phyloP scores from a whole-genome alignment of 1,140 invertebrate species.

The Caerostris darwini region DNA sequence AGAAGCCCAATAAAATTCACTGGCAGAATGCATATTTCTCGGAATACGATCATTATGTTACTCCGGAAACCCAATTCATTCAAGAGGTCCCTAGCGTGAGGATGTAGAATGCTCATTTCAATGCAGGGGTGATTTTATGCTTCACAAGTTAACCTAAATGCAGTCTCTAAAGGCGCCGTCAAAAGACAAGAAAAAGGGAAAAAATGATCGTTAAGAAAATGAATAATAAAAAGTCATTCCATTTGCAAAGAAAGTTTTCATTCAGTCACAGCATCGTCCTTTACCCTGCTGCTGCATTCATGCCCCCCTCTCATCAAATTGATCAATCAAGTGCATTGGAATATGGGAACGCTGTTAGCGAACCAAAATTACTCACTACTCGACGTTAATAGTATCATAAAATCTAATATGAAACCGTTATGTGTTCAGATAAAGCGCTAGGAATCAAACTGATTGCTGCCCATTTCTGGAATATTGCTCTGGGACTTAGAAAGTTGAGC shows the following conservation, averaged over 20 bases:
- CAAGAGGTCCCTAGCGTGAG: neutral
- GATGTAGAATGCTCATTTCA: constrained; percentile 28
- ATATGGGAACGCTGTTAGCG: constrained; percentile 14
- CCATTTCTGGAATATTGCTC: constrained; percentile 63
- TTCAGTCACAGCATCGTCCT: neutral
- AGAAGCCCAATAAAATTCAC: constrained; percentile 6
- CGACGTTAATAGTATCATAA: constrained; percentile 61
- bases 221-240: constrained; percentile 58
- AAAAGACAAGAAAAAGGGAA: constrained; percentile 15
- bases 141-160: constrained; percentile 42
- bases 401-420: constrained; percentile 66
- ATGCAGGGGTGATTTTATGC: constrained; percentile 32
- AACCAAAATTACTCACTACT: constrained; percentile 55
- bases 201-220: constrained; percentile 51
- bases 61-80: constrained; percentile 46
- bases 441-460: constrained; percentile 59
- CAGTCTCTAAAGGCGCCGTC: neutral
- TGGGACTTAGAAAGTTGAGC: constrained; percentile 33
- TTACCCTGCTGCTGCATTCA: neutral
- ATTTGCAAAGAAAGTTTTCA: constrained; percentile 56
- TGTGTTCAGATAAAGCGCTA: constrained; percentile 41
- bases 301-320: constrained; percentile 31
- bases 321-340: constrained; percentile 43
- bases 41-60: constrained; percentile 29
- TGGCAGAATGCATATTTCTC: neutral